Evolutionary conservation across 1,140 invertebrate genomes (phyloP), one percentile per base, ranked within the genome.

Genomic region (Drosophila sp.): DNA sequence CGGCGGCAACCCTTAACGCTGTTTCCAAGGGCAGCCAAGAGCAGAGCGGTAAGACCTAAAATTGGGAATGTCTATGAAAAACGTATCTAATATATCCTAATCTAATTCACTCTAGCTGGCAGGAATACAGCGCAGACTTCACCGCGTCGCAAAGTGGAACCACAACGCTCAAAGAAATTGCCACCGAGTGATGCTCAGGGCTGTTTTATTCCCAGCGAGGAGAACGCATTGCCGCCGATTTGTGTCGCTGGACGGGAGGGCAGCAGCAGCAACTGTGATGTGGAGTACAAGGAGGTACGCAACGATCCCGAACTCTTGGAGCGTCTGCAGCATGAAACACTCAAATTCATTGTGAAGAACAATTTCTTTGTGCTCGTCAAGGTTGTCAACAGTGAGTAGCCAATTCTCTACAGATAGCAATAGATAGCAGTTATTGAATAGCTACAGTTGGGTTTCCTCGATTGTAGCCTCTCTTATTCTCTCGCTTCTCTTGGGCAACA

Each of bases 291-390:
- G 51, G 93, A 94, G 58, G 93, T 94, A 56, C 82, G 82, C 32
- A 94, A 94, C 53, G 92, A 93, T 72, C 80, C 67, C 4, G 90
- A 89, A 7, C 91, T 94, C 0, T 92, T 94, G 2, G 91, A 93
- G 58, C 93, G 93, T 25, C 69, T 95, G 54, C 93, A 93, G 80
- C 93, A 93, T n/a, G 94, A 94, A 62, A 93, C 95, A 67, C 92
- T 97, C 18, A 95, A 94, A 90, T 97, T 97, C 93, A 95, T 95
- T n/a, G 91, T 97, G 2, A 96, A 96, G 83, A 94, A 94, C 62
- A 97, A 97, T 92, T 93, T 97, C 5, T 94, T 94, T 91, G 95
- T 97, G 4, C 93, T 94, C 61, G 95, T 97, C 4, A 97, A 96
- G 92, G 94, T 97, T 78, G 93, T 96, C 8, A 95, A 95, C 83